A percentile compares a stretch with the other conserved stretches of the same genome.
Conservation (phyloP, 2,888 invertebrate species). For the Palloptera scutellata region DNA sequence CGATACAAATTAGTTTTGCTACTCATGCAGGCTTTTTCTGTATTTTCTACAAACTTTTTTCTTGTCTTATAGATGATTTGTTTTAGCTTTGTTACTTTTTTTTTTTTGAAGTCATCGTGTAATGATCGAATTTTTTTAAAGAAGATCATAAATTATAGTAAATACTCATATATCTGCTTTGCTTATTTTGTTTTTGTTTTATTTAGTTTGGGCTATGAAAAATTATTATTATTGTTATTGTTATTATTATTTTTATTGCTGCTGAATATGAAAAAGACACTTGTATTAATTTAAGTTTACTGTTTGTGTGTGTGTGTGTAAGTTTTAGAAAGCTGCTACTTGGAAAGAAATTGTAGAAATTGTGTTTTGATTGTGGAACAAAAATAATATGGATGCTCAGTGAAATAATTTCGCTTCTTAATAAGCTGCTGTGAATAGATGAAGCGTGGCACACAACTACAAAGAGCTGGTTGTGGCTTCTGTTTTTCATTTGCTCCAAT, state of each 20-base stretch:
- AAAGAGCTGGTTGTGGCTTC: too few species aligned
- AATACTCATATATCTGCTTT: background rate
- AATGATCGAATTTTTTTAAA: constrained; percentile 27
- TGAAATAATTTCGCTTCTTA: too few species aligned
- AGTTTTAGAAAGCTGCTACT: background rate
- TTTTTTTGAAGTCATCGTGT: constrained; percentile 29
- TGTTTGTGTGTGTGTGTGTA: background rate
- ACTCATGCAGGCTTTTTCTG: constrained; percentile 41
- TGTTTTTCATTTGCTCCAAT: too few species aligned
- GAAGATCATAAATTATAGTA: constrained; percentile 29
- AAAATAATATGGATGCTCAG: too few species aligned
- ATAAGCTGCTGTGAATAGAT: too few species aligned
- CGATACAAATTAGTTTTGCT: constrained; percentile 46
- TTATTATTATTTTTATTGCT: constrained; percentile 5
- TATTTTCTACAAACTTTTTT: constrained; percentile 3
- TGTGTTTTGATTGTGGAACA: too few species aligned
- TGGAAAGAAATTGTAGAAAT: too few species aligned
- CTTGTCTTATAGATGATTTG: background rate
- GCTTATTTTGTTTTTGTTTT: background rate
- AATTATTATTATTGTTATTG: background rate
- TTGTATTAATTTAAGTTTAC: background rate
- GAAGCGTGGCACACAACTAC: too few species aligned
- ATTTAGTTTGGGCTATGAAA: background rate
- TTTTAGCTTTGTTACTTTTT: background rate
- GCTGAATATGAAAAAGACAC: background rate